Base-by-base conservation (phyloP, 2,113 vertebrate genomes). In the Mus spicilegus region DNA sequence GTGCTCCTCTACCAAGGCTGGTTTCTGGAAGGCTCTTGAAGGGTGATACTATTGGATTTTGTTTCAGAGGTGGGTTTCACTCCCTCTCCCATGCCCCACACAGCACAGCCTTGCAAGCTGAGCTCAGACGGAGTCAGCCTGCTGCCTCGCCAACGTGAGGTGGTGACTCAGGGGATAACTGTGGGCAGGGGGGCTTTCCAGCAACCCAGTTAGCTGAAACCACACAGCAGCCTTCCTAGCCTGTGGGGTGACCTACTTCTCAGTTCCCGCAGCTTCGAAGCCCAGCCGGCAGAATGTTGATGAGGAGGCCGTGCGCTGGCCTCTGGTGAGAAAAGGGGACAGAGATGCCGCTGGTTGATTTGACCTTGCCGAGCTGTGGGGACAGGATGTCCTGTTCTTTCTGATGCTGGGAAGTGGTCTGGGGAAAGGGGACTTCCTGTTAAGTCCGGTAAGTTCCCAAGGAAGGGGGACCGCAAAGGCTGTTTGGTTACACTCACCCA, bases 181-280 rank as follows among this genome's bases (percentile, higher is more conserved):
- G 95, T 61, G 93, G 94, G 89, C 90, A 67, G 0, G 28, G 97
- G 97, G 96, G 96, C 92, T 97, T 97, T 97, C 97, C 97, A 95
- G 96, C 80, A 90, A 54, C 95, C 96, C 39, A 49, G 96, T 90
- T 94, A 95, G 87, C 61, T 8, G 77, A 96, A 96, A 92, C 96
- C 96, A 86, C 97, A 95, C 5, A 0, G 84, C 73, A 7, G 12
- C 87, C 96, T 86, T 95, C 93, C 95, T 28, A 2, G 86, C 92
- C 51, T 4, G 0, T 0, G 1, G 84, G 92, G 91, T 85, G 96
- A 96, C 97, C 97, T 96, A 78, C 56, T 97, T 97, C 96, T 96
- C 85, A 78, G 72, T 95, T 89, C 93, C 95, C 82, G 92, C 49
- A 4, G 93, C 61, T 92, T 84, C 76, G 0, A 3, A 76, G 0